Percentiles rank a stretch among this genome's conserved stretches.
Conservation (phyloP, 2,888 invertebrate species). For the Perizoma flavofasciatum region DNA sequence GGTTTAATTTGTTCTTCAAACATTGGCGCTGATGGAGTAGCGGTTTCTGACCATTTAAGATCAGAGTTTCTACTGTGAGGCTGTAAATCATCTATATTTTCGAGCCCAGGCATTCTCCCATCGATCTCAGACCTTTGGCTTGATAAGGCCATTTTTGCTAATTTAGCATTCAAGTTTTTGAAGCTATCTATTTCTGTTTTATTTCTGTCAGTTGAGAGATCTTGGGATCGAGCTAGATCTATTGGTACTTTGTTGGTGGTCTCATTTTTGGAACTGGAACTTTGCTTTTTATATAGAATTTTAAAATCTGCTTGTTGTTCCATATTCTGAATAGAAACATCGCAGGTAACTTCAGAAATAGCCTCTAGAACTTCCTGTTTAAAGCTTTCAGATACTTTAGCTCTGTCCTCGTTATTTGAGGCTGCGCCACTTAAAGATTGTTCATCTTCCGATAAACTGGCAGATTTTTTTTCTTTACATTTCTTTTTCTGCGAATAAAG, state of each 20-base stretch:
- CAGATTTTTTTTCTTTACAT: constrained; percentile 43
- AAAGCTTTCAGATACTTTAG: neutral
- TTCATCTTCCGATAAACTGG: neutral
- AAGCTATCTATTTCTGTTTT: constrained; percentile 34
- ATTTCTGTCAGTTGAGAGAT: neutral
- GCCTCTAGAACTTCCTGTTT: neutral
- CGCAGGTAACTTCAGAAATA: neutral
- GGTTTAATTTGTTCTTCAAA: constrained; percentile 47
- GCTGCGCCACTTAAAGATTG: neutral
- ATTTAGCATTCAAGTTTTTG: constrained; percentile 45
- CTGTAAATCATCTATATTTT: constrained; percentile 32
- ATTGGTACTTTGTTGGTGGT: too few relatives aligned
- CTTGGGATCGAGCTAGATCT: neutral
- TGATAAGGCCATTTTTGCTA: constrained; percentile 46
- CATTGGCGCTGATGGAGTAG: constrained; percentile 67
- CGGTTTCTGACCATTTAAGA: constrained; percentile 37
- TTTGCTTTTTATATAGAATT: neutral
- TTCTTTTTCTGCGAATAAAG: constrained; percentile 64
- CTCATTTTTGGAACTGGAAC: neutral
- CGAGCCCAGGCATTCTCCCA: constrained; percentile 39
- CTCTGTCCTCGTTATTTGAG: constrained; percentile 1
- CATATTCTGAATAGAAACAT: neutral
- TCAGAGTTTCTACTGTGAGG: neutral
- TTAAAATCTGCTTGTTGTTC: neutral
- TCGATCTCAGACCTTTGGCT: constrained; percentile 23